Evolutionary conservation across 2,113 vertebrate genomes (phyloP), one percentile per base, ranked within the genome.

Genomic region (Stigmatopora argus): DNA sequence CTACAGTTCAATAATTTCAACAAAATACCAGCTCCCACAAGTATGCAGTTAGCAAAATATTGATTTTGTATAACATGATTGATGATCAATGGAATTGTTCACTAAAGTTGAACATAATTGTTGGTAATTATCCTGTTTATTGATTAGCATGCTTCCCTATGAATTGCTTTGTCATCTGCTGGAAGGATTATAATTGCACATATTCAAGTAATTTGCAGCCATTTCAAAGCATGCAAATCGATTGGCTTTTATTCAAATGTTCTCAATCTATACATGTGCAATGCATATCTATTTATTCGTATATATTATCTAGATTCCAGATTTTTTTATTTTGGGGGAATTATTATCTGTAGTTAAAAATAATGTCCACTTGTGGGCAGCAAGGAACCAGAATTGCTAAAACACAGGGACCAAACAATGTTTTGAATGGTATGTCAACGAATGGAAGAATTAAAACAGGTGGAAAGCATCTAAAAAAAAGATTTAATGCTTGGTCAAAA

Each of bases 131-230:
- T 60, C 46, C 9, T 46, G 71, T 77, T 69, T 11, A 35, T 53
- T 66, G 44, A 62, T 80, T 49, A 67, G 60, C 26, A 72, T 52
- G 57, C 64, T 13, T 71, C 80, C 70, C 75, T 78, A 53, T 78
- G 76, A 65, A 76, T 65, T 60, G 35, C 56, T 49, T 67, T 71
- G 66, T 69, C 78, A 81, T 82, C 81, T 85, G 83, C 45, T 59
- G 56, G 26, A 23, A 21, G 58, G 23, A 68, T 79, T 19, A 31
- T 3, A 70, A 65, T 26, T 46, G 58, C 69, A 68, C n/a, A 7
- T 23, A 59, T 80, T 3, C 1, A 64, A 69, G 67, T 23, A 48
- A 52, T 62, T 73, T 66, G 45, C 49, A 46, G 66, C 8, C 35
- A 58, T 69, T 49, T 23, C 4, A 72, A 2, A 65, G 62, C 64